Base-by-base conservation (phyloP, 2,888 invertebrate species). In the Arctia plantaginis region DNA sequence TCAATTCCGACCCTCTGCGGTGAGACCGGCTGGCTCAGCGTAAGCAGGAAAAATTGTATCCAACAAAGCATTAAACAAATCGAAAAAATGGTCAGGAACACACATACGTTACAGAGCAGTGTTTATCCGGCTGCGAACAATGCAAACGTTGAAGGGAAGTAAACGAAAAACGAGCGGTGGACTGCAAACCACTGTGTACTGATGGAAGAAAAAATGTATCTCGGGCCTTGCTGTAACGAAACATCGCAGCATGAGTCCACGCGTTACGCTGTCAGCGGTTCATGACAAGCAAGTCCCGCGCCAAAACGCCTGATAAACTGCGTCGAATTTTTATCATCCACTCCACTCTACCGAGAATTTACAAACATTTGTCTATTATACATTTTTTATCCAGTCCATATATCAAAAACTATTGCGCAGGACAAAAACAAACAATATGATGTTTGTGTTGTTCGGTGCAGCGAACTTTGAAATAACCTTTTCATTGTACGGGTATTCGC, bases 121-220 rank as follows among this genome's bases (percentile, higher is more conserved):
- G 85, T 83, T 85, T 83, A 90, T 86, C 89, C 85, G 86, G 89
- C 89, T 82, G 86, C 89, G 89, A 90, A 92, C 91, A 91, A 92
- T 88, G 90, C 89, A 86, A 90, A 89, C 86, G 88, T 83, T 87
- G 89, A 89, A 88, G 86, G 86, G 87, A 90, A 91, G 90, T 89
- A 90, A 92, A 90, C 90, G 90, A 90, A 90, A 90, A 91, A 90
- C 89, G 83, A 88, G 87, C 88, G 88, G 88, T 88, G 90, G 91
- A 92, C 91, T 89, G 89, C 90, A 90, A 90, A 89, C 90, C 89
- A 75, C 85, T 88, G 85, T 87, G 80, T 86, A 80, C 83, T 81
- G 84, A 86, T 80, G 76, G 86, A 90, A 87, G 87, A 87, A 90
- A 90, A 91, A 88, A 79, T 30, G 27, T 33, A 41, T 75, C 51